phyloP scores from a whole-genome alignment of 2,797 vertebrate genomes.

The Vireo griseus region DNA sequence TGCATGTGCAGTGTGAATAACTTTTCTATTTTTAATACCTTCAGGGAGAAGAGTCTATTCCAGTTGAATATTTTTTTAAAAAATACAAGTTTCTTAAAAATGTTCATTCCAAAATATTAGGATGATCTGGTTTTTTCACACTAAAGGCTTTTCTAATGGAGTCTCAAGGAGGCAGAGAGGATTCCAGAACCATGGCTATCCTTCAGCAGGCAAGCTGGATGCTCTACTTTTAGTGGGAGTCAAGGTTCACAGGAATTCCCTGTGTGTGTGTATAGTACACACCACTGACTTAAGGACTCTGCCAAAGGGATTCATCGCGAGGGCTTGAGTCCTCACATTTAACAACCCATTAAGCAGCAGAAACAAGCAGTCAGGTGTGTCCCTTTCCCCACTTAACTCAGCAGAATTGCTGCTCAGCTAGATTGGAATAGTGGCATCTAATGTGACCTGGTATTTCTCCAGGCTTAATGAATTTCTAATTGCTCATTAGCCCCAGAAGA shows the following conservation, averaged over 20 bases:
- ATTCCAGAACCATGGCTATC: neutral
- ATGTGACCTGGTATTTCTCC: neutral
- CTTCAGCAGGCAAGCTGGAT: neutral
- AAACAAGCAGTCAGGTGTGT: neutral
- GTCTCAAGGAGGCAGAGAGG: neutral
- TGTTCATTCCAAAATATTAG: neutral
- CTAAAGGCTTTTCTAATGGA: neutral
- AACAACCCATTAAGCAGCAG: neutral
- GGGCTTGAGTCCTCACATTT: neutral
- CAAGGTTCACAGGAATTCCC: neutral
- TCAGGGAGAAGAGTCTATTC: neutral
- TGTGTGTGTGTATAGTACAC: rapidly evolving
- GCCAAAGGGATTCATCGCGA: neutral
- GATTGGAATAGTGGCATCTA: neutral
- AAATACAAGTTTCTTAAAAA: neutral
- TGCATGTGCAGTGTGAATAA: neutral
- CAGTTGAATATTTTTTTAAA: neutral
- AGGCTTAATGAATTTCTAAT: constrained; percentile 7
- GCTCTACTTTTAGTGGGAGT: neutral
- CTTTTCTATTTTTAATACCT: neutral
- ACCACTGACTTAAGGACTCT: neutral
- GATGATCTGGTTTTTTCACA: neutral
- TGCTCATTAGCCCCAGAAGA: neutral
- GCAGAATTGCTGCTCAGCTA: neutral
- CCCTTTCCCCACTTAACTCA: neutral